These are phyloP conservation scores for Armadillidium nasatum DNA, from an alignment of 1,140 invertebrate genomes.

Conservation along the genomic window DNA sequence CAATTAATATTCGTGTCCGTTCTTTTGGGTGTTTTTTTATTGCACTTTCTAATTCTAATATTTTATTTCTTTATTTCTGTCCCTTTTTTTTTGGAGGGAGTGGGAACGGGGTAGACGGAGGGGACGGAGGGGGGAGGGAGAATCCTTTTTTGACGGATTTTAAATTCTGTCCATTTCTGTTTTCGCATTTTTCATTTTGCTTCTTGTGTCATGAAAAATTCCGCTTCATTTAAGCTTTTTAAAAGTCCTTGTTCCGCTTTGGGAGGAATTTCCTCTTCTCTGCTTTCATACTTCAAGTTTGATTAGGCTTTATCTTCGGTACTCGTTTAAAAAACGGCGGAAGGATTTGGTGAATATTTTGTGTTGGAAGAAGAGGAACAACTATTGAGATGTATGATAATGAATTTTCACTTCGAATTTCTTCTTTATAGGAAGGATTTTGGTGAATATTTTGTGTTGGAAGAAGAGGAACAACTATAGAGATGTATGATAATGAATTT, in stretches of 20 bases:
- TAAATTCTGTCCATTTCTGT: not conserved
- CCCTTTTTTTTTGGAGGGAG: too few species aligned
- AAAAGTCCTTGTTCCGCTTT: not conserved
- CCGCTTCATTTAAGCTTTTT: constrained; percentile 8
- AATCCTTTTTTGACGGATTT: too few species aligned
- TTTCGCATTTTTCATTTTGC: constrained; percentile 6
- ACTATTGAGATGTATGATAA: not conserved
- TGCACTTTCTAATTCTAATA: too few species aligned
- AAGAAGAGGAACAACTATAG: not conserved
- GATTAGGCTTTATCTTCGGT: constrained; percentile 4
- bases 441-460: not conserved
- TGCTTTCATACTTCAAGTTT: constrained; percentile 9
- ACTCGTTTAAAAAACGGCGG: not conserved
- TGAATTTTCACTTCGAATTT: not conserved
- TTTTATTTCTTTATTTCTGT: too few species aligned
- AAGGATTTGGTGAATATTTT: too few species aligned
- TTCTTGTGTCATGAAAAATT: not conserved
- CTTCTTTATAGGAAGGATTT: not conserved
- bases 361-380: not conserved
- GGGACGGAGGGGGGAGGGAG: too few species aligned
- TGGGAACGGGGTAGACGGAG: too few species aligned
- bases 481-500: not conserved
- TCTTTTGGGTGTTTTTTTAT: too few species aligned
- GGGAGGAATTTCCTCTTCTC: not conserved
- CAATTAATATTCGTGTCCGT: too few species aligned